Base-by-base conservation (phyloP, 2,113 vertebrate species). In the Nansenia antarctica region DNA sequence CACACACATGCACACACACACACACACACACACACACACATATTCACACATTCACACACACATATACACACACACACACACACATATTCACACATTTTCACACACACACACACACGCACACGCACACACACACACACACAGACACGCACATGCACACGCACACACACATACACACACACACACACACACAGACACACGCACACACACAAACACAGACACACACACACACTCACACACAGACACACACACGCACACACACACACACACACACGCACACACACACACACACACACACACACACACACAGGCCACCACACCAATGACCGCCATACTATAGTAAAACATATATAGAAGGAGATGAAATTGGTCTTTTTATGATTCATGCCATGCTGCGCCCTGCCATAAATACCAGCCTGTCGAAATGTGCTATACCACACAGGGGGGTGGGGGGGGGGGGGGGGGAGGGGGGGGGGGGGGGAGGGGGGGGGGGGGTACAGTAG, bases 331-430 rank as follows among this genome's bases (percentile, higher is more conserved):
- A 81, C n/a, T 82, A 73, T 80, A 85, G 78, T 76, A 78, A 32
- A 30, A 31, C 37, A 73, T 77, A 73, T 64, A 80, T 86, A 82
- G 81, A 83, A 71, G 47, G 0, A 67, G 79, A 84, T 82, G 83
- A 86, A 82, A 87, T 78, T 86, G 83, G 82, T 74, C 67, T 68
- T 78, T 88, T 86, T 81, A 85, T 79, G 74, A 86, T 88, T 88
- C 84, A 89, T 82, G n/a, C 82, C 82, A 73, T 32, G 74, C 81
- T 55, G 88, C 73, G 61, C 76, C 67, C 72, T 18, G 71, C 77
- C 81, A 85, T 88, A 88, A 92, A 91, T 87, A 86, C 78, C 88
- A n/a, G n/a, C n/a, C 83, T 87, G 39, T 42, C 39, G 12, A 42
- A 18, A 42, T 42, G 86, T 84, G 80, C 83, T 87, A 82, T 82